These are phyloP conservation scores for Emys orbicularis DNA, from an alignment of 2,797 vertebrate species.

Conservation along the genomic window DNA sequence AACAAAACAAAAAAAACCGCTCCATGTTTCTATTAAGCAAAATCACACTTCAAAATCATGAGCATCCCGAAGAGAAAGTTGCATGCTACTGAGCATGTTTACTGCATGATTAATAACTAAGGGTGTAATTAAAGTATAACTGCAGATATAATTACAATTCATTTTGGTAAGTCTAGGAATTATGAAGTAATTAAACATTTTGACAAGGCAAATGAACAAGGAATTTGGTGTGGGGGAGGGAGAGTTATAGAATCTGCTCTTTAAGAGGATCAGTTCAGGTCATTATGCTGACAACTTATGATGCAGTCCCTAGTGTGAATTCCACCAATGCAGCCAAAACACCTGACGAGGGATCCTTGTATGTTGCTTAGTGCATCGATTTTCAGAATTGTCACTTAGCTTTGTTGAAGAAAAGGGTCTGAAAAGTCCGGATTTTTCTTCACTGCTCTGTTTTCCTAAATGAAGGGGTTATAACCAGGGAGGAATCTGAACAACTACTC, in stretches of 20 bases:
- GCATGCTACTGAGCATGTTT: conserved; percentile 22
- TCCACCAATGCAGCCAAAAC: not conserved
- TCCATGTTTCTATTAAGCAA: not conserved
- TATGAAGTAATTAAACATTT: conserved; percentile 67
- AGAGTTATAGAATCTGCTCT: not conserved
- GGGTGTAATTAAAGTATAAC: conserved; percentile 68
- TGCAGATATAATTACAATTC: conserved; percentile 77
- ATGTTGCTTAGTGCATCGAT: not conserved
- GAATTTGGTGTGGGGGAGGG: not conserved
- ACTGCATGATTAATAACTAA: conserved; percentile 73
- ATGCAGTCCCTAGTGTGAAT: not conserved
- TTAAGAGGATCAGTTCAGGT: not conserved
- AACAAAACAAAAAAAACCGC: not conserved
- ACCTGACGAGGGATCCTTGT: not conserved
- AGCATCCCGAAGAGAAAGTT: not conserved
- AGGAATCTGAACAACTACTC: not conserved
- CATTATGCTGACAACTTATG: not conserved
- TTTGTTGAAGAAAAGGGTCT: not conserved
- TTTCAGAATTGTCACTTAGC: not conserved
- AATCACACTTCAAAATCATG: not conserved
- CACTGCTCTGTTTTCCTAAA: not conserved
- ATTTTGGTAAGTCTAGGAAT: conserved; percentile 66
- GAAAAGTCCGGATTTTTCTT: not conserved
- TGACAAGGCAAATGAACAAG: conserved; percentile 41
- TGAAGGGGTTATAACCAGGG: not conserved